phyloP scores from a whole-genome alignment of 2,888 invertebrate species.

The Andricus curvator region DNA sequence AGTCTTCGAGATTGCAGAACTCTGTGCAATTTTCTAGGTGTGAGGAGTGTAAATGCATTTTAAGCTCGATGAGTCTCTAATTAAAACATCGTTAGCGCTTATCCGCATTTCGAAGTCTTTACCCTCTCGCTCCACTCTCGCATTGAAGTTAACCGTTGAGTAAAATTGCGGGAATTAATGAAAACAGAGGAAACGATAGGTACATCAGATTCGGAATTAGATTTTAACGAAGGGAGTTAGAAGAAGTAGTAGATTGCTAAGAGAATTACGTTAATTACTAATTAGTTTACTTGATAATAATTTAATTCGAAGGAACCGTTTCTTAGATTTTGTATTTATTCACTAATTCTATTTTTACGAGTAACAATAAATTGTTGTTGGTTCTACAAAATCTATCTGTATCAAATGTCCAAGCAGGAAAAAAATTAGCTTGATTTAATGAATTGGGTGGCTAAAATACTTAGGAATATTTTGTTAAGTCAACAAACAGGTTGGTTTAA shows the following conservation, averaged over 20 bases:
- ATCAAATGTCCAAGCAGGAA: too few relatives aligned
- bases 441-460: too few relatives aligned
- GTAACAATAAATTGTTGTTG: too few relatives aligned
- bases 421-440: too few relatives aligned
- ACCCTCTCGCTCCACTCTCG: conserved; percentile 26
- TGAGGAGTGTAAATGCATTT: conserved; percentile 36
- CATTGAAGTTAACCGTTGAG: conserved; percentile 38
- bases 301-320: not conserved
- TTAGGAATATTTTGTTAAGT: too few relatives aligned
- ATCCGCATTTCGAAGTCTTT: conserved; percentile 37
- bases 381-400: too few relatives aligned
- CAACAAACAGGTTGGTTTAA: too few relatives aligned
- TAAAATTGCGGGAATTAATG: conserved; percentile 41
- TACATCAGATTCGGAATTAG: conserved; percentile 27
- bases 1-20: conserved; percentile 18
- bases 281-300: not conserved
- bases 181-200: conserved; percentile 37
- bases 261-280: not conserved
- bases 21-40: conserved; percentile 24
- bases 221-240: conserved; percentile 15
- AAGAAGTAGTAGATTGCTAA: not conserved
- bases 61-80: conserved; percentile 38
- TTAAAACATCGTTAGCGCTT: conserved; percentile 41
- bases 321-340: too few relatives aligned
- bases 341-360: too few relatives aligned